These are phyloP conservation scores for Lepus europaeus DNA, from an alignment of 2,113 vertebrate genomes.

Conservation along the genomic window DNA sequence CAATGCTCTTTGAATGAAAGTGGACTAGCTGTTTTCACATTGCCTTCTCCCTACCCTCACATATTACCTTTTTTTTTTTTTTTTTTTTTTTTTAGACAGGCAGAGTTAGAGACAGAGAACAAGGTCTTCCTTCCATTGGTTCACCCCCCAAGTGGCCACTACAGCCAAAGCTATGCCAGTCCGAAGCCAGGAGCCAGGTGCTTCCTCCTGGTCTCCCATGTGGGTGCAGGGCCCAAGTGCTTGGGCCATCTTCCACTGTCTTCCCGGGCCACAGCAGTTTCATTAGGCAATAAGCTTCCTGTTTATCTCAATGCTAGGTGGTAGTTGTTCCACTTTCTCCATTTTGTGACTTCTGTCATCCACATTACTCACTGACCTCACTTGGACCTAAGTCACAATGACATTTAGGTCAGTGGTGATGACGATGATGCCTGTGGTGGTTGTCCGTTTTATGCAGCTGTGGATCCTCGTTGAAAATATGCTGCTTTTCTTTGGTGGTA, in stretches of 20 bases:
- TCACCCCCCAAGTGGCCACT: no score
- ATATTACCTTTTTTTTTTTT: not conserved
- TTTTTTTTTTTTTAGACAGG: no score
- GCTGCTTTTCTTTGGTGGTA: slow-evolving; percentile 78
- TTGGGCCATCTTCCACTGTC: no score
- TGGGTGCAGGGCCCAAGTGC: no score
- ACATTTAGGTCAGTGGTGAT: not conserved
- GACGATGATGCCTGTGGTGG: not conserved
- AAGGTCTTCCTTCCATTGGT: no score
- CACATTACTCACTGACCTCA: not conserved
- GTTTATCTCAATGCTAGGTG: not conserved
- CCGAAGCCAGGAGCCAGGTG: no score
- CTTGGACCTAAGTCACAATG: not conserved
- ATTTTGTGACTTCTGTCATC: not conserved
- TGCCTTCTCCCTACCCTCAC: not conserved
- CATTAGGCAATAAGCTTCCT: not conserved
- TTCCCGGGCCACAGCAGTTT: not conserved
- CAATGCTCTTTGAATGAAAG: slow-evolving; percentile 10
- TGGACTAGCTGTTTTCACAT: not conserved
- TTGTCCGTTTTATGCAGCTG: not conserved
- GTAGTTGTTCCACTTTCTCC: not conserved
- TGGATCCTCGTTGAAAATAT: not conserved
- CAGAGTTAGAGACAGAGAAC: no score
- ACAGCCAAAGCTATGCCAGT: no score
- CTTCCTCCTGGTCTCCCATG: no score